Evolutionary conservation across 2,888 invertebrate genomes (phyloP).

Genomic region (Ypsolopha sequella): DNA sequence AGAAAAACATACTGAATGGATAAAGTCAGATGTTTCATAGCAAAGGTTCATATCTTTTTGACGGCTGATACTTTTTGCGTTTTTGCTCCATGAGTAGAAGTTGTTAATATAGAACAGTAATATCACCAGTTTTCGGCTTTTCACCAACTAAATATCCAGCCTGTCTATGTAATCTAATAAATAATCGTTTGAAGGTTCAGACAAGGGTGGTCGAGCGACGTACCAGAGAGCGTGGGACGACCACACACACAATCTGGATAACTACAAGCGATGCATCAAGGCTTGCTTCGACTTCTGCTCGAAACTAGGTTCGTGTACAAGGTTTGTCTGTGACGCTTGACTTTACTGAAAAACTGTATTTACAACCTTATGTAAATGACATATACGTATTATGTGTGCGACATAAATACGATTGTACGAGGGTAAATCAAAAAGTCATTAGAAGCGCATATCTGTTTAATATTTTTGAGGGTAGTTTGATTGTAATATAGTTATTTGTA

Average conservation of each 20-base stretch:
- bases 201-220: conserved; percentile 52
- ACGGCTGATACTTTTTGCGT: too few species aligned
- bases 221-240: conserved; percentile 69
- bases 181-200: conserved; percentile 28
- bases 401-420: conserved; percentile 19
- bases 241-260: conserved; percentile 62
- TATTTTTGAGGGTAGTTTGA: too few species aligned
- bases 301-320: conserved; percentile 58
- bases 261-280: conserved; percentile 69
- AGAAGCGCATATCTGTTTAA: too few species aligned
- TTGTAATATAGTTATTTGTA: too few species aligned
- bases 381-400: conserved; percentile 64
- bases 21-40: too few species aligned
- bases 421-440: too few species aligned
- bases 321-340: conserved; percentile 71
- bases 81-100: neutral
- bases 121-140: too few species aligned
- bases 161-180: neutral
- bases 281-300: conserved; percentile 74
- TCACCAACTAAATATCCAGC: neutral
- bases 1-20: too few species aligned
- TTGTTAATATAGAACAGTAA: neutral
- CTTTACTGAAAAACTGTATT: too few species aligned
- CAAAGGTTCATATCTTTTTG: too few species aligned
- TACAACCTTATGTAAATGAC: conserved; percentile 68